These are phyloP conservation scores for Caiman crocodilus DNA, from an alignment of 2,797 vertebrate genomes.

Conservation along the genomic window DNA sequence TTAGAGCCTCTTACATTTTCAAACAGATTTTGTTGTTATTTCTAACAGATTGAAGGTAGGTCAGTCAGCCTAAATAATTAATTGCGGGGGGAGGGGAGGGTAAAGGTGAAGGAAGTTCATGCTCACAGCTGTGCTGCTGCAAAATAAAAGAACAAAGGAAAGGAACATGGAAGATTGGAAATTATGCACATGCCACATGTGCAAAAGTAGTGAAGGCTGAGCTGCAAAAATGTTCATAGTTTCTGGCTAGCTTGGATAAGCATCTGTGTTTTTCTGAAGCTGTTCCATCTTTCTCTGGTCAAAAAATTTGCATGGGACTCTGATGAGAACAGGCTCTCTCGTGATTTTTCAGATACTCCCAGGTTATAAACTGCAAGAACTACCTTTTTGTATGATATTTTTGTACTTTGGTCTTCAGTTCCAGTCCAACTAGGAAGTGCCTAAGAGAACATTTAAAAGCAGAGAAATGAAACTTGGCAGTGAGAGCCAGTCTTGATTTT, in stretches of 20 bases:
- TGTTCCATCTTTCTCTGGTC: neutral
- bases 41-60: neutral
- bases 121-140: neutral
- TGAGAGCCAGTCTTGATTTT: neutral
- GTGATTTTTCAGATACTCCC: conserved; percentile 17
- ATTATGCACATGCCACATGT: neutral
- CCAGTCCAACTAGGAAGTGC: neutral
- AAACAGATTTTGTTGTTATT: neutral
- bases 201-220: neutral
- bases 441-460: neutral
- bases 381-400: neutral
- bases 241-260: neutral
- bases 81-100: neutral
- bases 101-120: neutral
- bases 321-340: neutral
- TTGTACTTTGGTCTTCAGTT: neutral
- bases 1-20: neutral
- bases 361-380: neutral
- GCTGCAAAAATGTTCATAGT: neutral
- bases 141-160: neutral
- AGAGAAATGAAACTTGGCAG: neutral
- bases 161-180: neutral
- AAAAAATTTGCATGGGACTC: conserved; percentile 26
- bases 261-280: neutral
- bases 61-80: neutral